A percentile compares a stretch with the other conserved stretches of the same genome.
These are phyloP conservation scores for Tetranychus cinnabarinus DNA, from an alignment of 1,140 invertebrate genomes.

Conservation along the genomic window DNA sequence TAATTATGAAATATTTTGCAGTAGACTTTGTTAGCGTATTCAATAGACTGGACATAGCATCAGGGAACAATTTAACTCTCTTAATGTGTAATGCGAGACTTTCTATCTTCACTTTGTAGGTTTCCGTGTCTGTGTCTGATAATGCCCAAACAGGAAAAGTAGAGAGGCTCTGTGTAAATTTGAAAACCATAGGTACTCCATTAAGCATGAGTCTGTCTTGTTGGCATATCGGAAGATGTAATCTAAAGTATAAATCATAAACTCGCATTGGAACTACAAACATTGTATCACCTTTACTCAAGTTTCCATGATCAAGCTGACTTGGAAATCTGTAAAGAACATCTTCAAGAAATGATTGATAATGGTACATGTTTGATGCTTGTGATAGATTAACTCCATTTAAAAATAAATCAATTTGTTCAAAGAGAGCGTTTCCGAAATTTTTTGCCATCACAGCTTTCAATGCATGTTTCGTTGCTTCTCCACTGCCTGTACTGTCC, in stretches of 20 bases:
- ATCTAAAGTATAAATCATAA: neutral
- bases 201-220: neutral
- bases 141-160: neutral
- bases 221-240: neutral
- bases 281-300: too few relatives aligned
- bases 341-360: too few relatives aligned
- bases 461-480: too few relatives aligned
- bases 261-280: too few relatives aligned
- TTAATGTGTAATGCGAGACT: neutral
- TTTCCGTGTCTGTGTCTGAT: neutral
- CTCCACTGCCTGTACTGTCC: too few relatives aligned
- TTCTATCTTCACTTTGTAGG: neutral
- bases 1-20: neutral
- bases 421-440: too few relatives aligned
- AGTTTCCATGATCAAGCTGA: too few relatives aligned
- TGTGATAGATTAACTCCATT: too few relatives aligned
- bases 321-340: too few relatives aligned
- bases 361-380: too few relatives aligned
- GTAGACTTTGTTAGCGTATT: neutral
- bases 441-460: too few relatives aligned
- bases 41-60: neutral
- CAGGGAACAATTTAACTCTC: neutral
- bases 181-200: neutral
- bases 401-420: too few relatives aligned
- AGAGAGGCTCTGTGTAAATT: neutral